Base-by-base conservation (phyloP, 2,797 vertebrate species). In the Poliocrania exsul region DNA sequence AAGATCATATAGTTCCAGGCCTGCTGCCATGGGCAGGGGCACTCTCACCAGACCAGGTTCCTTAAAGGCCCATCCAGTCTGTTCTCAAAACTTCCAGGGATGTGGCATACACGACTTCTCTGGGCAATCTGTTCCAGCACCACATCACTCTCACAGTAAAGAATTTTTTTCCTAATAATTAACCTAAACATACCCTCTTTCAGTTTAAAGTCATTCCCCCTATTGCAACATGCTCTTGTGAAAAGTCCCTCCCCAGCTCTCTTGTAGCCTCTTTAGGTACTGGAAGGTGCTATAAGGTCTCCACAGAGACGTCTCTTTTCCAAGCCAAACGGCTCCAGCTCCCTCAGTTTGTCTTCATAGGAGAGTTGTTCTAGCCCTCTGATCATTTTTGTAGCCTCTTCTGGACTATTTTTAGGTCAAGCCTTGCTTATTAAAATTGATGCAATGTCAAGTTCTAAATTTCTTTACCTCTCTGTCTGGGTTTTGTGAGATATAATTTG, bases 151-250 rank as follows among this genome's bases (percentile, higher is more conserved):
- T 4, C 29, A 53, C 7, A 53, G 21, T 23, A 35, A 53, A 47
- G 6, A 74, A 61, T 17, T 20, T 31, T 31, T 51, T 67, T 31
- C 31, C 47, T 35, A 54, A 19, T 16, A 35, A 7, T 13, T 35
- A 13, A 19, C 19, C 26, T 49, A 49, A 61, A n/a, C 0, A 0
- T n/a, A 10, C 2, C 5, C 25, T 17, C 26, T 81, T 54, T 54
- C 21, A 31, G 7, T 67, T 74, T 54, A 67, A 74, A 74, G 21
- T 10, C 6, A 8, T 21, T 47, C 17, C 5, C 9, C 12, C 20
- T 31, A 5, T 9, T 35, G 28, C 15, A 44, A 24, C 0, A 1
- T 1, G 4, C 15, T 3, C 28, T 37, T n/a, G 10, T 31, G 20
- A 67, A 26, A 67, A 47, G 33, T 35, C 18, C 38, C 33, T 31